A percentile compares a stretch with the other conserved stretches of the same genome.
These are phyloP conservation scores for Apostichopus japonicus DNA, from an alignment of 35 echinoderm and acorn worm genomes.

Conservation along the genomic window DNA sequence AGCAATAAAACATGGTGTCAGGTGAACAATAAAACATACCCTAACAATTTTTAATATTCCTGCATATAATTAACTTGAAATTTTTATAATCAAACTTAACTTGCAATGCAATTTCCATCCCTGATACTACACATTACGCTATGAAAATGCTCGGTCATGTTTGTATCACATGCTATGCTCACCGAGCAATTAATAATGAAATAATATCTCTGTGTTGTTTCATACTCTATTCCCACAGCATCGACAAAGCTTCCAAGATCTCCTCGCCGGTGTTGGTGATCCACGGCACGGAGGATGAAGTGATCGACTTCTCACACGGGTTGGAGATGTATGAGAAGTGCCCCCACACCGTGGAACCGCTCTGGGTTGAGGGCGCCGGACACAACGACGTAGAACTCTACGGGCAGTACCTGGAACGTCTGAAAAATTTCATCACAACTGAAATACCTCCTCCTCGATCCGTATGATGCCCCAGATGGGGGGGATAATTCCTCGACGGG, in stretches of 20 bases:
- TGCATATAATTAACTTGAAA: too few relatives aligned
- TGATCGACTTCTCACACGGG: slow-evolving; percentile 98
- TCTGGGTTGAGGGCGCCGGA: slow-evolving; percentile 99
- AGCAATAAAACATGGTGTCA: too few relatives aligned
- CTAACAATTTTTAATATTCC: too few relatives aligned
- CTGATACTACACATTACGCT: too few relatives aligned
- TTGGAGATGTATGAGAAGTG: slow-evolving; percentile 96
- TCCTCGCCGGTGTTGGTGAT: slow-evolving; percentile 94
- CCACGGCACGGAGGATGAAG: slow-evolving; percentile 98
- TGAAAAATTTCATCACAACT: slow-evolving; percentile 92
- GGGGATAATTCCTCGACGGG: not conserved
- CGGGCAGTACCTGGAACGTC: slow-evolving; percentile 97
- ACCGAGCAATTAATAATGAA: too few relatives aligned
- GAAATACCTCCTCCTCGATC: slow-evolving; percentile 72
- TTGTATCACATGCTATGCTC: too few relatives aligned
- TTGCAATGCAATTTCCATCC: too few relatives aligned
- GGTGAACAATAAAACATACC: too few relatives aligned
- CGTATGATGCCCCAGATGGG: not conserved
- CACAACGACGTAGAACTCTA: slow-evolving; percentile 99
- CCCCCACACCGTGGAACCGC: slow-evolving; percentile 90
- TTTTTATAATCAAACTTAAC: too few relatives aligned
- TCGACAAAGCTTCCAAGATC: slow-evolving; percentile 96
- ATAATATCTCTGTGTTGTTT: too few relatives aligned
- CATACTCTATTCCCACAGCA: slow-evolving; percentile 41
- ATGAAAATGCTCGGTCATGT: too few relatives aligned